phyloP scores from a whole-genome alignment of 2,797 vertebrate species.

The Dipus sagitta region DNA sequence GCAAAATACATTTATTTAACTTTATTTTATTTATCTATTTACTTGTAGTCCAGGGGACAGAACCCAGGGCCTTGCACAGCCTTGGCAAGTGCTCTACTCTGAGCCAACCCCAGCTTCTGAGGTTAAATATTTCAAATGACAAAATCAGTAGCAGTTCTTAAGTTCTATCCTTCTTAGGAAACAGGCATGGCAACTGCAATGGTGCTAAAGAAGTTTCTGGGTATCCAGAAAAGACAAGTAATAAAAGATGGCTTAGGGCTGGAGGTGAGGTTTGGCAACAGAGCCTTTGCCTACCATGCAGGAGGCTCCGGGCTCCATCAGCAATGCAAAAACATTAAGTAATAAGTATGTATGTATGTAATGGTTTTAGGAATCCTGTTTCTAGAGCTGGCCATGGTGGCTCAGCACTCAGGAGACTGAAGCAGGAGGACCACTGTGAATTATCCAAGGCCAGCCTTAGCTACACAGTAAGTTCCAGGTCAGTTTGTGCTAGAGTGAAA shows the following conservation, averaged over 20 bases:
- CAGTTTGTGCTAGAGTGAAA: too few species aligned
- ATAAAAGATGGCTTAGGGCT: not conserved
- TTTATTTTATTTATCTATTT: not conserved
- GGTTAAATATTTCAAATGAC: not conserved
- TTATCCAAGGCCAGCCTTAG: too few species aligned
- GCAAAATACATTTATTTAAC: not conserved
- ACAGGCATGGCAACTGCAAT: not conserved
- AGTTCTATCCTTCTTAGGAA: not conserved
- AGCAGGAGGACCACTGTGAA: too few species aligned
- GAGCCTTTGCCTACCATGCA: not conserved
- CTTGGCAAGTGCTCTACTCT: not conserved
- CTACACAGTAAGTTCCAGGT: too few species aligned
- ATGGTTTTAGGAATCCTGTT: not conserved
- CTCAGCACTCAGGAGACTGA: too few species aligned
- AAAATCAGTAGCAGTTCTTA: not conserved
- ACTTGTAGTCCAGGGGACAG: not conserved
- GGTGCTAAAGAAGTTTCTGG: not conserved
- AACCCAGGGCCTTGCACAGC: not conserved
- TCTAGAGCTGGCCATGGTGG: not conserved
- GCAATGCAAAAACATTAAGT: not conserved
- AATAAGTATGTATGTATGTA: too few species aligned
- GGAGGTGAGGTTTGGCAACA: not conserved
- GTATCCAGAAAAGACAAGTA: not conserved
- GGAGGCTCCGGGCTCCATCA: not conserved
- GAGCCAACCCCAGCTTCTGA: not conserved